Percentiles rank a stretch among this genome's conserved stretches.
These are phyloP conservation scores for Pyrgus malvae DNA, from an alignment of 2,888 invertebrate genomes.

Conservation along the genomic window DNA sequence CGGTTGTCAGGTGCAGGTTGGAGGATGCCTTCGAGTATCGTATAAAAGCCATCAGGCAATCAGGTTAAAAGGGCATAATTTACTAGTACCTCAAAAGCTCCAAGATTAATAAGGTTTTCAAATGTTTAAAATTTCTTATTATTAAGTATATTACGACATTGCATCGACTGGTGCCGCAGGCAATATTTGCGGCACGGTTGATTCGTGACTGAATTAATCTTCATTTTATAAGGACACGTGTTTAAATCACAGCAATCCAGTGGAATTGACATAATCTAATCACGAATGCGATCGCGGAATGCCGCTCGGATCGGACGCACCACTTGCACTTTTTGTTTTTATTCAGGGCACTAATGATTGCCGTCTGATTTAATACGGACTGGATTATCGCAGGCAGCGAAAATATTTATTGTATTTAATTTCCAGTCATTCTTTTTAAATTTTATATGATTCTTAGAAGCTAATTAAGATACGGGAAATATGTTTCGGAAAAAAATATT, in stretches of 20 bases:
- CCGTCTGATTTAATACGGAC: slow-evolving; percentile 26
- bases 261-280: slow-evolving; percentile 40
- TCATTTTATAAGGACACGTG: slow-evolving; percentile 22
- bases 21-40: too few species aligned
- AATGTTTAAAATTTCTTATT: too few species aligned
- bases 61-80: too few species aligned
- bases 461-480: too few species aligned
- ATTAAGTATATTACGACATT: too few species aligned
- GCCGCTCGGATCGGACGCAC: slow-evolving; percentile 26
- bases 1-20: too few species aligned
- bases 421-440: background rate
- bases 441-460: too few species aligned
- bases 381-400: background rate
- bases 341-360: slow-evolving; percentile 32
- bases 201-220: slow-evolving; percentile 16
- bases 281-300: slow-evolving; percentile 31
- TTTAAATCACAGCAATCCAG: slow-evolving; percentile 30
- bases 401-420: background rate
- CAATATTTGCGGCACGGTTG: background rate
- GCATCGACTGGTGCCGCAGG: too few species aligned
- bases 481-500: too few species aligned
- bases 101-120: too few species aligned
- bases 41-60: too few species aligned
- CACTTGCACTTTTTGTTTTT: slow-evolving; percentile 34
- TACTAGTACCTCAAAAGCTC: too few species aligned